Conservation (phyloP, 2,888 invertebrate species). For the Lacanobia oleracea region DNA sequence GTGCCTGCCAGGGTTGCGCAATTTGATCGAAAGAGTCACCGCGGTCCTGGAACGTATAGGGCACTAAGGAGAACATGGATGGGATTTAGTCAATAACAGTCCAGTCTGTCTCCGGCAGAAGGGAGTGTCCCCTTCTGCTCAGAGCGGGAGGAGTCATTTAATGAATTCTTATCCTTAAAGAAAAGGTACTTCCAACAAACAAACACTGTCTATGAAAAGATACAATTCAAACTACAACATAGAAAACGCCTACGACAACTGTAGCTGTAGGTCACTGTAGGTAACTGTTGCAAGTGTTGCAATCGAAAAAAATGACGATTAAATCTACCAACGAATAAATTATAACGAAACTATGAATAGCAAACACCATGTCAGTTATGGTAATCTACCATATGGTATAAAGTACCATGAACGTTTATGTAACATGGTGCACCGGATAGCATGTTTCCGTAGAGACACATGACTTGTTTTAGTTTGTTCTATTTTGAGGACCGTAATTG, state of each 20-base stretch:
- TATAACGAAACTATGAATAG: constrained; percentile 24
- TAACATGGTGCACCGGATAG: constrained; percentile 53
- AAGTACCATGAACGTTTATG: constrained; percentile 24
- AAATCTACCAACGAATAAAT: constrained; percentile 12
- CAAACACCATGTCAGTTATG: constrained; percentile 25
- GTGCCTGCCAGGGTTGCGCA: too few species aligned
- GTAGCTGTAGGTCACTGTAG: background rate
- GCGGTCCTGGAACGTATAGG: too few species aligned
- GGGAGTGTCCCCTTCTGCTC: too few species aligned
- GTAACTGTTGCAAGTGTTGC: background rate
- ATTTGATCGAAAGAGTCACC: too few species aligned
- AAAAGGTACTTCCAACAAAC: too few species aligned
- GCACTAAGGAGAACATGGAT: too few species aligned
- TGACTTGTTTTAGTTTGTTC: constrained; percentile 56
- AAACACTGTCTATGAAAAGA: too few species aligned
- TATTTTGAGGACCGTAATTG: constrained; percentile 67
- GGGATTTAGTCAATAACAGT: too few species aligned
- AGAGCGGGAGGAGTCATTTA: too few species aligned
- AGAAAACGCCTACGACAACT: background rate
- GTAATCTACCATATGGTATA: constrained; percentile 27
- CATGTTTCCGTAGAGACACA: constrained; percentile 64
- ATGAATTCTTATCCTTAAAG: too few species aligned
- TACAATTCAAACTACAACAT: background rate
- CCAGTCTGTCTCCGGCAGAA: too few species aligned
- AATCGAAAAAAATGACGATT: background rate